Base-by-base conservation (phyloP, 2,797 vertebrate genomes). In the Australoheros facetus region DNA sequence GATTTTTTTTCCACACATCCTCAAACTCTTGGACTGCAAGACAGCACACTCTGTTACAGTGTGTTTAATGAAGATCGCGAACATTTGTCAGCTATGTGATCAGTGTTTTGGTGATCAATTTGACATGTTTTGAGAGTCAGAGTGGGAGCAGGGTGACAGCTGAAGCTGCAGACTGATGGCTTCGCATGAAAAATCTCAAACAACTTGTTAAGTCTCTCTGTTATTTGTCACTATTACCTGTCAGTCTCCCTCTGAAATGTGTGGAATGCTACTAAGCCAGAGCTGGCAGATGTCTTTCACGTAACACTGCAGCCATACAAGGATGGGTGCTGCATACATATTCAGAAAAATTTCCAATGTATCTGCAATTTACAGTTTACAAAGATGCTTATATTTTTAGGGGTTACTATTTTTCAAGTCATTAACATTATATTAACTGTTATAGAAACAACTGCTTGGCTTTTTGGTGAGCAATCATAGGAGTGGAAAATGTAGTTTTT, bases 141-240 rank as follows among this genome's bases (percentile, higher is more conserved):
- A 23, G 4, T 19, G 45, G 39, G 23, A 26, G 28, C 62, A 28
- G 62, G 5, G 39, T 48, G 39, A 66, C 26, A 66, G 23, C 23
- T 48, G 1, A 48, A 66, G 39, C 39, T 48, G 26, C 62, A 2
- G 39, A 45, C 60, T 45, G 21, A 64, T 1, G 9, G 9, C 62
- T 28, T 12, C 12, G 62, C 39, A 66, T 66, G 62, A 42, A 26
- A 64, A 64, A 45, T 17, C 60, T 64, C 21, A 64, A 17, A 66
- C 62, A 7, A 7, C 14, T 23, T 66, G 45, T 66, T 48, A 66
- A 23, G 23, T 48, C 9, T 64, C 45, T 16, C 21, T 48, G 23
- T 66, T 48, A 66, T 48, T 66, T 66, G 62, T 66, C 39, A 66
- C 39, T 6, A 66, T 28, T 66, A 66, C 62, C 62, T 48, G 39